Evolutionary conservation across 2,888 invertebrate species (phyloP), one percentile per base, ranked within the genome.

Genomic region (Sinhomidia bicolor): DNA sequence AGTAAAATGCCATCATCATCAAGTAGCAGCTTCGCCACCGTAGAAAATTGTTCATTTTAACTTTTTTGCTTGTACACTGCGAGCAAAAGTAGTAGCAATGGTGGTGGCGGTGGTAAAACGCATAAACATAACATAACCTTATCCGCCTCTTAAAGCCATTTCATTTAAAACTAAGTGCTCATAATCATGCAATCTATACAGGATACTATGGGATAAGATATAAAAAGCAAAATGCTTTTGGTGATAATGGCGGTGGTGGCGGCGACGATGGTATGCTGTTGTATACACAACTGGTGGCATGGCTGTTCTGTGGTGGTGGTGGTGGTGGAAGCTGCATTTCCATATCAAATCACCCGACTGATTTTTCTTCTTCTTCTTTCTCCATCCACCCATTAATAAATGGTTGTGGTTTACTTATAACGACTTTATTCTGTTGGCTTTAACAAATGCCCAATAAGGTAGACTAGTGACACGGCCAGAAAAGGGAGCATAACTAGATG

Each of bases 101-200:
- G 41, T 51, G 76, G 60, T 36, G 32, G 51, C 23, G 29, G 76
- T 26, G n/a, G 57, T 36, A 17, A 36, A 81, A 29, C 76, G 32
- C 84, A 84, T 74, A 76, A 62, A 84, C 84, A 41, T 71, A 83
- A 57, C 86, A 76, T 87, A 81, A 47, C 29, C 41, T 81, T 74
- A 83, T 88, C 78, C 88, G 32, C 62, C 51, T 76, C 62, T 74
- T 82, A 62, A 81, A 82, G 23, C 76, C 83, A 84, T 88, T 84
- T 83, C 79, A 83, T 84, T 88, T 88, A 79, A 82, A 82, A 84
- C 57, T 88, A 83, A 88, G 84, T 84, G 84, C 88, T 79, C 79
- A 84, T 84, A 88, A 88, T 88, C 88, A 88, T 88, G 88, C 88
- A 88, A 88, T 84, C 81, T 81, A 47, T 74, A 41, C 20, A 71